Evolutionary conservation across 2,888 invertebrate species (phyloP), one percentile per base, ranked within the genome.

Genomic region (Oasisia sp.): DNA sequence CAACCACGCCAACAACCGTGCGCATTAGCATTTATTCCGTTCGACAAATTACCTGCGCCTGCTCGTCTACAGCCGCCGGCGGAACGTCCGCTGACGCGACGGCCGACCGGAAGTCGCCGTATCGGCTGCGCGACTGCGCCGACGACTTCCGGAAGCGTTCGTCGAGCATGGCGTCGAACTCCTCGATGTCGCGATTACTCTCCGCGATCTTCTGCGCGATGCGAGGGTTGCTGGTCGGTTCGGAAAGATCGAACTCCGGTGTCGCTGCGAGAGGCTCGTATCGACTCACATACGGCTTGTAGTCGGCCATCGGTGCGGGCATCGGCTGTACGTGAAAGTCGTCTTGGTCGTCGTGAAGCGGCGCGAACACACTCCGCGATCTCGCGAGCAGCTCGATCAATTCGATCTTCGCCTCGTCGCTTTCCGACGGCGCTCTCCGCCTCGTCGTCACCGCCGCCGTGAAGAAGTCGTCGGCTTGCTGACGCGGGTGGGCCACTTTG

Each of bases 1-100:
- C 74, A 74, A 74, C 74, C 74, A 74, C n/a, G 74, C 74, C 74
- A 74, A 74, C 74, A 74, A 74, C 74, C 74, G 74, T 74, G 74
- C 74, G 74, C 74, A 74, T 74, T 74, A 74, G 27, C 74, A 74
- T 74, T 38, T 38, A 38, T 38, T 27, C 74, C 7, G 74, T 27
- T 74, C 27, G 74, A 74, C 27, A 74, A 74, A n/a, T 74, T 74
- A 74, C 74, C 74, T 74, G 74, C 74, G 74, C 74, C 74, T 19
- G n/a, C 74, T 74, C 74, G 74, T n/a, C 74, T 0, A 27, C 74
- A n/a, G n/a, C 74, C 27, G 27, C 74, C 27, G 74, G n/a, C 74
- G 74, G 74, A 74, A 74, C 19, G 27, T 74, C 74, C 74, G 74
- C 74, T 74, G 74, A 74, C 74, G 74, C 7, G 27, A 74, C 14